Evolutionary conservation across 1,140 invertebrate species (phyloP), one percentile per base, ranked within the genome.

Genomic region (Helicoverpa zea): DNA sequence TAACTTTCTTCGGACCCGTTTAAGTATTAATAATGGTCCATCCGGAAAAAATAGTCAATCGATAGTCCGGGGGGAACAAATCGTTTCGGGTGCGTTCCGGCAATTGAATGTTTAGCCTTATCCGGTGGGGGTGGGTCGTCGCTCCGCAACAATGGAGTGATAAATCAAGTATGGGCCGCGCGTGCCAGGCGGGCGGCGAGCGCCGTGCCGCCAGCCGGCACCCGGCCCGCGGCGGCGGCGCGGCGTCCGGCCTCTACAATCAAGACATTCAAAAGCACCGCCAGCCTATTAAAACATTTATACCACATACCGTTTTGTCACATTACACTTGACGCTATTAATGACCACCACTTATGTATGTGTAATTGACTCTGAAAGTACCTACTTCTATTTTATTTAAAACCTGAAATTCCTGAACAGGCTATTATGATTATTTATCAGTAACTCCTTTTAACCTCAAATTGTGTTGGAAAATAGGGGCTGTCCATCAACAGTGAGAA

Each of bases 131-230:
- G 88, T 88, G 86, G 86, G 87, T 91, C 88, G 88, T 85, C 83
- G 91, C 82, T 87, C 86, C 86, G 87, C 86, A 90, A 94, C 92
- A 94, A 94, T 94, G 89, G 90, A 92, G 89, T 91, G 90, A 93
- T 94, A 94, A 94, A 94, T 94, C 92, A 94, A 88, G 93, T 92
- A 92, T 92, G 91, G 91, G 88, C 83, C 88, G 90, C 92, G 92
- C 91, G 91, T 94, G 93, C 93, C 86, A 83, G 77, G 68, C 82
- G 80, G 83, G 63, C 70, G 82, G 82, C 76, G 79, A 82, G 85
- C 85, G 82, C 74, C 84, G 73, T 72, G 83, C 79, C 81, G 78
- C 79, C 63, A 74, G 82, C 68, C 82, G 83, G 87, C 59, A 76
- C 73, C 74, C 73, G 43, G 59, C 10, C 84, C 84, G 9, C n/a